Evolutionary conservation across 1,140 invertebrate genomes (phyloP).

Genomic region (Sminthurides bifidus): DNA sequence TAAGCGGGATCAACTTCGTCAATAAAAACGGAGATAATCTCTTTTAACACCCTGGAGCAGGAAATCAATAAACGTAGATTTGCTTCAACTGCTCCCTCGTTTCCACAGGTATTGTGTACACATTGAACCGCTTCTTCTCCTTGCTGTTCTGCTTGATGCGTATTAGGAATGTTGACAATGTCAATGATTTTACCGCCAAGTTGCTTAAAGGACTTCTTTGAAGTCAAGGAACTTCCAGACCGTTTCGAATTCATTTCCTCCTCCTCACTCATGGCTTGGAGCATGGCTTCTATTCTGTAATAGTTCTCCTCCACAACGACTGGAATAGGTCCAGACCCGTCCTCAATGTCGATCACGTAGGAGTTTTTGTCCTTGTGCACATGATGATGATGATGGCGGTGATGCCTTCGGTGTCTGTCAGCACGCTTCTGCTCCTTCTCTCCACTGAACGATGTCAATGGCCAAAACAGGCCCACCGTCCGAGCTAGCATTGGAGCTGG

Average conservation of each 20-base stretch:
- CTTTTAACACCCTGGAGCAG: no score
- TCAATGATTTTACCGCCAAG: constrained; percentile 5
- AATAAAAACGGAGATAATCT: no score
- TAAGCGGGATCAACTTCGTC: no score
- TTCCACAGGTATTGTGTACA: constrained; percentile 71
- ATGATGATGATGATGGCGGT: not conserved
- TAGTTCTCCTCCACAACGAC: not conserved
- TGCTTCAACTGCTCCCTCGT: constrained; percentile 73
- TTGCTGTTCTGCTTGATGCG: constrained; percentile 18
- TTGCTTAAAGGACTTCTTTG: not conserved
- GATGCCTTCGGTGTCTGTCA: no score
- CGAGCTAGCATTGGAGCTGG: not conserved
- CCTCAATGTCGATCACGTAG: not conserved
- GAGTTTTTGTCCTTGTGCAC: not conserved
- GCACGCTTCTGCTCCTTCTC: no score
- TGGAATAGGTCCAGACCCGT: not conserved
- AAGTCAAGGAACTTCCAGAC: not conserved
- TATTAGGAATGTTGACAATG: constrained; percentile 25
- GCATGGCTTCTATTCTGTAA: no score
- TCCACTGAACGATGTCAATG: not conserved
- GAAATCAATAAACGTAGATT: constrained; percentile 75
- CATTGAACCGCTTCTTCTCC: constrained; percentile 37
- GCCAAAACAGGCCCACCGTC: not conserved
- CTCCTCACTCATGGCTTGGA: no score
- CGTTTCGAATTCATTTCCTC: not conserved